phyloP scores from a whole-genome alignment of 2,113 vertebrate genomes.

The Malurus elegans region DNA sequence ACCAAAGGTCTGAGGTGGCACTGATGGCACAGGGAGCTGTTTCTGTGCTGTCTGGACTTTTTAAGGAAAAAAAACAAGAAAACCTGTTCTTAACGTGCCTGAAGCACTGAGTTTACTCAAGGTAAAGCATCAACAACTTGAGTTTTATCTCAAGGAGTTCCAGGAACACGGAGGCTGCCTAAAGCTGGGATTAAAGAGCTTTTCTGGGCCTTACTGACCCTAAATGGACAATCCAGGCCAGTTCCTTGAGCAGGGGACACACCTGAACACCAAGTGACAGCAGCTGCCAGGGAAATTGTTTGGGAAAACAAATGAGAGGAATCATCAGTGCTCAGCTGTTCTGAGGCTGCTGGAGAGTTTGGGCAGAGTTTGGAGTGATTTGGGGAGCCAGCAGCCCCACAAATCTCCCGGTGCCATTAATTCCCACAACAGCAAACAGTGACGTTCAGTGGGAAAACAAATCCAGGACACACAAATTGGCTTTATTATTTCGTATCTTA shows the following conservation, averaged over 20 bases:
- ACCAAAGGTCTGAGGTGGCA: neutral
- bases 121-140: neutral
- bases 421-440: neutral
- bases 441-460: neutral
- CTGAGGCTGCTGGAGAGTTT: neutral
- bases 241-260: neutral
- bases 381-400: neutral
- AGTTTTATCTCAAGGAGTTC: neutral
- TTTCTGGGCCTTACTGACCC: neutral
- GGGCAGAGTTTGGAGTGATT: neutral
- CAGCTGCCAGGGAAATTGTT: neutral
- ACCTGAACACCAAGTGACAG: neutral
- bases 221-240: neutral
- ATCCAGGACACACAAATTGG: neutral
- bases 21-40: neutral
- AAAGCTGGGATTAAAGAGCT: neutral
- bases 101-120: neutral
- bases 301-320: rapidly evolving
- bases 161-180: neutral
- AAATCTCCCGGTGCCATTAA: neutral
- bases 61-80: neutral
- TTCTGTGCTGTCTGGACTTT: neutral
- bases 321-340: rapidly evolving
- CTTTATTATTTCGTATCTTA: neutral
- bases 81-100: neutral